Base-by-base conservation (phyloP, 2,113 vertebrate genomes). In the Nyctibius bracteatus region DNA sequence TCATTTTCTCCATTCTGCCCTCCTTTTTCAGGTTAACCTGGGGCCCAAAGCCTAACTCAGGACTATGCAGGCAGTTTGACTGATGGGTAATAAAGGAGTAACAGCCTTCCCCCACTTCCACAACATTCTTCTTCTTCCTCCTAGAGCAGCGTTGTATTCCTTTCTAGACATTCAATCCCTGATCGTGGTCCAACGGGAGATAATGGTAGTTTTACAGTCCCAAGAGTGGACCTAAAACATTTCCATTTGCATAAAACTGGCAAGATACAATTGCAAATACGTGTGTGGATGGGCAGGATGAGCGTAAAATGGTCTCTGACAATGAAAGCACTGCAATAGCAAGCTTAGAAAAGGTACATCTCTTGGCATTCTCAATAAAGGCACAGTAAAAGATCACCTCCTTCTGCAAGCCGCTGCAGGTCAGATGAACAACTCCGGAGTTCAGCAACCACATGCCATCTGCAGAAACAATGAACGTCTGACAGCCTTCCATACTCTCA, bases 351-450 rank as follows among this genome's bases (percentile, higher is more conserved):
- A 88, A 55, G 25, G 9, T 27, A 6, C 28, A 25, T 21, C 57
- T 68, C 63, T 18, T 24, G 31, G 74, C n/a, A 61, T n/a, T 46
- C 46, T 70, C 63, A 41, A 35, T 4, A 58, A 18, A 82, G 49
- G 71, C 4, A 62, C 3, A 66, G 23, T 59, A 49, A 91, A 86
- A 81, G 92, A 97, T 95, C 96, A 98, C 99, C 99, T 99, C 98
- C 88, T 99, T 99, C 96, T 99, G 99, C 98, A 99, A 98, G n/a
- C 99, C 99, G 47, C 98, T 98, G 94, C 99, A 99, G 86, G 99
- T 99, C 89, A 99, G 55, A 89, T 99, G 99, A 95, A 99, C 96
- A 71, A 99, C 95, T 97, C 99, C 99, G n/a, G 98, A 98, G 95
- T 94, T 98, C 90, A 99, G 97, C 94, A 99, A 98, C 94, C 99